Conservation (phyloP, 2,888 invertebrate species). For the Syrphus vitripennis region DNA sequence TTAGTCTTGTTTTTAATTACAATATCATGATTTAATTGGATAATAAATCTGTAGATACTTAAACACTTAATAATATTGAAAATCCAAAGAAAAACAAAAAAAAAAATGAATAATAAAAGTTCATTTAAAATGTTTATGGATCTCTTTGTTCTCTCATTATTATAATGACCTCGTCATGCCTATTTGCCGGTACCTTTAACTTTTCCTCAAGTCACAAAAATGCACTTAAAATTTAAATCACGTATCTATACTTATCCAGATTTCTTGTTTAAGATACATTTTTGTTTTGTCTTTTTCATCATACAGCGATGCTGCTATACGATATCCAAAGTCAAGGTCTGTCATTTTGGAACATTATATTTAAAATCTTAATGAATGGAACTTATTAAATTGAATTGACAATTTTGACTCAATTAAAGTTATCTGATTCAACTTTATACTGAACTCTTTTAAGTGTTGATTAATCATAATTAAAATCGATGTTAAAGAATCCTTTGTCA, state of each 20-base stretch:
- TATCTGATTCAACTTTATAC: background rate
- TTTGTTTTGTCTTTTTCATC: too few species aligned
- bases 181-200: background rate
- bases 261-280: background rate
- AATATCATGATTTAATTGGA: constrained; percentile 1
- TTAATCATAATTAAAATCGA: constrained; percentile 10
- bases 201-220: background rate
- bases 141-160: constrained; percentile 14
- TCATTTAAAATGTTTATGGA: constrained; percentile 3
- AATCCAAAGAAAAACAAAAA: background rate
- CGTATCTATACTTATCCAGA: background rate
- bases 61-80: background rate
- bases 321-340: constrained; percentile 28
- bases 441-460: background rate
- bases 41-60: background rate
- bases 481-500: background rate
- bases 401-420: background rate
- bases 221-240: constrained; percentile 3
- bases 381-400: background rate
- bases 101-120: background rate
- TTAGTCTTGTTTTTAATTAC: background rate
- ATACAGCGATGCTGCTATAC: constrained; percentile 9
- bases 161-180: background rate
- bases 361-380: constrained; percentile 1
- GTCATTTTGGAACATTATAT: background rate